Percentiles rank a stretch among this genome's conserved stretches.
These are phyloP conservation scores for Hemistola chrysoprasaria DNA, from an alignment of 2,888 invertebrate species.

Conservation along the genomic window DNA sequence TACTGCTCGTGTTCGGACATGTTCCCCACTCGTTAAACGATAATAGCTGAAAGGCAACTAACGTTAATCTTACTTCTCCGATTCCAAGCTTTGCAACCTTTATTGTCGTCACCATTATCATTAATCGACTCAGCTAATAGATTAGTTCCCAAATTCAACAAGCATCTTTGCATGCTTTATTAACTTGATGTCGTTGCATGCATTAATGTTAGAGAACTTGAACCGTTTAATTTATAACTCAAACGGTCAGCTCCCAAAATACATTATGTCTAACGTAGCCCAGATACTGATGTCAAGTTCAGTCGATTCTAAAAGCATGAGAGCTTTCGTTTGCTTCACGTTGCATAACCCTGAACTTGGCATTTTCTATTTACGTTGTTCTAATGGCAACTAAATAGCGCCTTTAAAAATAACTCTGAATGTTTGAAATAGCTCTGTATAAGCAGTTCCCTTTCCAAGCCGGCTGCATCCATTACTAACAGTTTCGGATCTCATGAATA, in stretches of 20 bases:
- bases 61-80: slow-evolving; percentile 54
- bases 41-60: slow-evolving; percentile 51
- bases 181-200: slow-evolving; percentile 31
- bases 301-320: slow-evolving; percentile 10
- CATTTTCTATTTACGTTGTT: slow-evolving; percentile 24
- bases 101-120: slow-evolving; percentile 47
- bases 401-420: slow-evolving; percentile 18
- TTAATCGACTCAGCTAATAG: slow-evolving; percentile 39
- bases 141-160: slow-evolving; percentile 31
- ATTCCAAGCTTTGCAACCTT: slow-evolving; percentile 50
- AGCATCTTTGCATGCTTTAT: slow-evolving; percentile 44
- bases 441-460: slow-evolving; percentile 20
- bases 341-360: slow-evolving; percentile 24
- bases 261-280: slow-evolving; percentile 11
- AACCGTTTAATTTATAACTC: slow-evolving; percentile 18
- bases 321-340: slow-evolving; percentile 13
- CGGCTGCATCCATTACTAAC: slow-evolving; percentile 21
- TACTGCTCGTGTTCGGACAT: slow-evolving; percentile 47
- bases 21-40: slow-evolving; percentile 54
- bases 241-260: slow-evolving; percentile 11
- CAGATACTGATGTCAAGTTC: slow-evolving; percentile 24
- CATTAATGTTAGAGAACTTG: slow-evolving; percentile 22
- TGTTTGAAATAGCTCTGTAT: slow-evolving; percentile 23
- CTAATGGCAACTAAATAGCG: slow-evolving; percentile 17
- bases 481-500: slow-evolving; percentile 26